Evolutionary conservation across 2,888 invertebrate species (phyloP).

Genomic region (Iphiclides podalirius): DNA sequence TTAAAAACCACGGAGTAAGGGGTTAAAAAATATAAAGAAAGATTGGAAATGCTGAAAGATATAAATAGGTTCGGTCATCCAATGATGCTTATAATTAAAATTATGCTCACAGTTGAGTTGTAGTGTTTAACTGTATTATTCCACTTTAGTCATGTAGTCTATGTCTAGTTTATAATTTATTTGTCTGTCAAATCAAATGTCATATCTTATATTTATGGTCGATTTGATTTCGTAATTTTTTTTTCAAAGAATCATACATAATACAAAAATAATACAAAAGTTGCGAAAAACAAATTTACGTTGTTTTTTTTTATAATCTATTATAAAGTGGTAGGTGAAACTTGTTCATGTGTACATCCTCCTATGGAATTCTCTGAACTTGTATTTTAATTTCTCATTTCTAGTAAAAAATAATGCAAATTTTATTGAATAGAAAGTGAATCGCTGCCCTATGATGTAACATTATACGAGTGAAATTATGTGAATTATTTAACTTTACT

Average conservation of each 20-base stretch:
- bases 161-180: too few species aligned
- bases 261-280: too few species aligned
- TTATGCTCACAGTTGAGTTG: background rate
- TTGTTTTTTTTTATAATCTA: background rate
- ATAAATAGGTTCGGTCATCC: too few species aligned
- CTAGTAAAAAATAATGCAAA: slow-evolving; percentile 28
- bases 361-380: background rate
- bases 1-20: too few species aligned
- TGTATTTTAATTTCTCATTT: slow-evolving; percentile 13
- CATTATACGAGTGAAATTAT: slow-evolving; percentile 67
- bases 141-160: too few species aligned
- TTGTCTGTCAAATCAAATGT: too few species aligned
- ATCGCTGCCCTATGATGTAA: slow-evolving; percentile 53
- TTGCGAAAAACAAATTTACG: background rate
- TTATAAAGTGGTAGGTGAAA: slow-evolving; percentile 23
- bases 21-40: too few species aligned
- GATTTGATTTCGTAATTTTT: too few species aligned
- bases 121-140: background rate
- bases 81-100: too few species aligned
- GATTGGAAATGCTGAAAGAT: too few species aligned
- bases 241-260: too few species aligned
- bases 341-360: slow-evolving; percentile 23
- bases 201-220: too few species aligned
- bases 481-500: slow-evolving; percentile 50
- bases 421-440: slow-evolving; percentile 55